Base-by-base conservation (phyloP, 1,140 invertebrate species). In the Harlomillsia oculata region DNA sequence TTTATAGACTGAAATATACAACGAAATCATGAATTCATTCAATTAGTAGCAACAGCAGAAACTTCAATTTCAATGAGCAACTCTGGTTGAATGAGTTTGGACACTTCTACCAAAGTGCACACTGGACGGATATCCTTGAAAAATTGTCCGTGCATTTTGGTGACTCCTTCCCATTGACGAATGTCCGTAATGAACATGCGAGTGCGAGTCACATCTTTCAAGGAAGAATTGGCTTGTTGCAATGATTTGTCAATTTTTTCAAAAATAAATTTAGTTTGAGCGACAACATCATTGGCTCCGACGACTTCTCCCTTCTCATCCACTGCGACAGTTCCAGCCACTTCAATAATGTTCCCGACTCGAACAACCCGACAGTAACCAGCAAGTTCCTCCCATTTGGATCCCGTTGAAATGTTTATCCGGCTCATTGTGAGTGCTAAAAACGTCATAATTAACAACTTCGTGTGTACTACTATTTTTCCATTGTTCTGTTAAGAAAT, bases 1-100 rank as follows among this genome's bases (percentile, higher is more conserved):
- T 20, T 30, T 8, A 48, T 13, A 13, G n/a, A n/a, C n/a, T n/a
- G n/a, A n/a, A n/a, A n/a, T n/a, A n/a, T n/a, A n/a, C n/a, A n/a
- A n/a, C n/a, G n/a, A n/a, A n/a, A n/a, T n/a, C n/a, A n/a, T n/a
- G n/a, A n/a, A n/a, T n/a, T n/a, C n/a, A n/a, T n/a, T n/a, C n/a
- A n/a, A n/a, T n/a, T n/a, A n/a, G n/a, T n/a, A n/a, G n/a, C 20
- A 2, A 56, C 37, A 9, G 54, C 54, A 2, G 45, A 36, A 13
- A 50, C 54, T 56, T 56, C 54, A 56, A 56, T 50, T 36, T 56
- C 54, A n/a, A 56, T 43, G 5, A 56, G 14, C 14, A 56, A 50
- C 8, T 50, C 54, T 0, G 36, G 16, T 13, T 41, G 21, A 1
- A 56, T 37, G 3, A 56, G 54, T 0, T 39, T 13, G 23, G 21